phyloP scores from a whole-genome alignment of 2,113 vertebrate species.

The Nothoprocta perdicaria region DNA sequence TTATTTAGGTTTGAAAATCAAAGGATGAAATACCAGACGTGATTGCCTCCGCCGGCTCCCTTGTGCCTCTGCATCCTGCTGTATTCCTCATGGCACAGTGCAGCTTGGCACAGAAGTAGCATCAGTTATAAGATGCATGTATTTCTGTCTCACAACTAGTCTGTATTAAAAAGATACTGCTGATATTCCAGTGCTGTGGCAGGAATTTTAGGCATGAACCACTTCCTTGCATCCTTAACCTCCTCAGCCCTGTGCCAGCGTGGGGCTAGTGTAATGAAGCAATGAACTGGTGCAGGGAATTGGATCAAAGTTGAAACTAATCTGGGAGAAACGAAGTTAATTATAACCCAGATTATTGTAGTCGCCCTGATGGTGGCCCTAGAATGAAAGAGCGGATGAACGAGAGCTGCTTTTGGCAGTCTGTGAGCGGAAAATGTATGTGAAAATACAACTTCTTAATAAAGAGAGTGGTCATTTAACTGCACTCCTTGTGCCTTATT shows the following conservation, averaged over 20 bases:
- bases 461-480: not conserved
- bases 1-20: not conserved
- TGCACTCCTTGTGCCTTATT: accelerated
- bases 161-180: not conserved
- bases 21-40: not conserved
- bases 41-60: not conserved
- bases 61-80: not conserved
- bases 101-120: not conserved
- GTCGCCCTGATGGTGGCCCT: not conserved
- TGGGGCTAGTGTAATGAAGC: not conserved
- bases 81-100: accelerated
- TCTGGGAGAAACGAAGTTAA: not conserved
- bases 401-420: not conserved
- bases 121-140: not conserved
- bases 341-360: not conserved
- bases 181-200: not conserved
- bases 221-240: not conserved
- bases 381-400: not conserved
- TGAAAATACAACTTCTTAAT: accelerated
- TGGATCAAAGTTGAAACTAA: not conserved
- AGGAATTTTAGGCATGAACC: not conserved
- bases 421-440: not conserved
- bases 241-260: not conserved
- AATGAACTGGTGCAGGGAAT: not conserved
- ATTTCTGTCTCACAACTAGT: not conserved